Evolutionary conservation across 2,888 invertebrate genomes (phyloP).

Genomic region (Chirona hameri): DNA sequence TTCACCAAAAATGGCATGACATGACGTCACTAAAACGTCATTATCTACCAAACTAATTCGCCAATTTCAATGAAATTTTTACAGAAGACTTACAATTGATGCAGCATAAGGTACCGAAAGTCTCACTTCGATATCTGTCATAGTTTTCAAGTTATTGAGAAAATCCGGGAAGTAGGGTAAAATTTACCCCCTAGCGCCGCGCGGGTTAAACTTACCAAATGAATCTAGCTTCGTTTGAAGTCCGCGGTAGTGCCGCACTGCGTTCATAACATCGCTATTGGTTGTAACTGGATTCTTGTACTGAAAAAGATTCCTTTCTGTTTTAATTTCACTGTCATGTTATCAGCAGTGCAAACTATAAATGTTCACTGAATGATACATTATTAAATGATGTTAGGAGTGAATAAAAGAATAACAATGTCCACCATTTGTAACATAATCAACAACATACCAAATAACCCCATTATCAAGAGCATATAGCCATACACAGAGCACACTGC

Average conservation of each 20-base stretch:
- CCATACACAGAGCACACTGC: too few species aligned
- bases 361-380: not conserved
- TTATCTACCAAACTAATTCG: too few species aligned
- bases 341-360: not conserved
- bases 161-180: too few species aligned
- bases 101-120: too few species aligned
- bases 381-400: not conserved
- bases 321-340: slow-evolving; percentile 36
- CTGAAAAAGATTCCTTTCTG: slow-evolving; percentile 51
- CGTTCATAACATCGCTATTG: slow-evolving; percentile 63
- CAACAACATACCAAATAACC: not conserved
- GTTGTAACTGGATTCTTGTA: slow-evolving; percentile 66
- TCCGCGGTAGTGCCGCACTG: slow-evolving; percentile 61
- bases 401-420: not conserved
- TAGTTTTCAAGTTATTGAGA: too few species aligned
- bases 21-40: too few species aligned
- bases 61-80: too few species aligned
- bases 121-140: too few species aligned
- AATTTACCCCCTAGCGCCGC: too few species aligned
- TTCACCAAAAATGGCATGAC: too few species aligned
- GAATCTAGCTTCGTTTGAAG: slow-evolving; percentile 61
- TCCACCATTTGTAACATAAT: not conserved
- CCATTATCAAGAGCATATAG: too few species aligned
- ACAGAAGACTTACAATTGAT: too few species aligned
- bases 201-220: slow-evolving; percentile 58